Base-by-base conservation (phyloP, 2,113 vertebrate species). In the Pterophyllum scalare region DNA sequence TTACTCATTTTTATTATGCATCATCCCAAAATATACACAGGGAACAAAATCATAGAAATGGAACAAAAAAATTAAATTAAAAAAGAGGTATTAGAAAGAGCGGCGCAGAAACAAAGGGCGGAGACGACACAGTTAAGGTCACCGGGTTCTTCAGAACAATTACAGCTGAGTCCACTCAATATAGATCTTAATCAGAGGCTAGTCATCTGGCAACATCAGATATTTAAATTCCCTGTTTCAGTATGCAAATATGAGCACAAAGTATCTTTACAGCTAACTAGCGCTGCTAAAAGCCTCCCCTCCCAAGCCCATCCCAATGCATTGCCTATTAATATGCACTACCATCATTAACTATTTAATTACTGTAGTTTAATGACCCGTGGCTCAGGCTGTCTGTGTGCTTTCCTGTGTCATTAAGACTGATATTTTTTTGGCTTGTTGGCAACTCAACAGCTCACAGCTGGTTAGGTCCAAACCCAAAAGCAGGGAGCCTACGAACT, bases 261-360 rank as follows among this genome's bases (percentile, higher is more conserved):
- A 7, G 26, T 33, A 22, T 35, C 74, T 56, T 80, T 17, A 54
- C 31, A 64, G 64, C 72, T 78, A 31, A 64, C 61, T 33, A 60
- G 40, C 24, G 67, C 80, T 67, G 62, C 54, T 8, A 56, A 75
- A 79, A 83, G 19, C 22, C 22, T 22, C 64, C 43, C 62, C 46
- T 35, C 20, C 49, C 46, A 46, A 24, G 74, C 81, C 43, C 80
- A 61, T 75, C 64, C 15, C 80, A 81, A 24, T 77, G 72, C 77
- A 65, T 67, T 38, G 31, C 77, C 85, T 70, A 62, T 74, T 77
- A 82, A 74, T 75, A 67, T 74, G 24, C 59, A 81, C 24, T 17
- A 8, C 15, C 78, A 59, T 75, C 65, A 83, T 87, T 86, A 86
- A 89, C 85, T 64, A 81, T 84, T 75, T 76, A 74, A 84, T 87